Evolutionary conservation across 2,113 vertebrate species (phyloP), one percentile per base, ranked within the genome.

Genomic region (Sturnira hondurensis): DNA sequence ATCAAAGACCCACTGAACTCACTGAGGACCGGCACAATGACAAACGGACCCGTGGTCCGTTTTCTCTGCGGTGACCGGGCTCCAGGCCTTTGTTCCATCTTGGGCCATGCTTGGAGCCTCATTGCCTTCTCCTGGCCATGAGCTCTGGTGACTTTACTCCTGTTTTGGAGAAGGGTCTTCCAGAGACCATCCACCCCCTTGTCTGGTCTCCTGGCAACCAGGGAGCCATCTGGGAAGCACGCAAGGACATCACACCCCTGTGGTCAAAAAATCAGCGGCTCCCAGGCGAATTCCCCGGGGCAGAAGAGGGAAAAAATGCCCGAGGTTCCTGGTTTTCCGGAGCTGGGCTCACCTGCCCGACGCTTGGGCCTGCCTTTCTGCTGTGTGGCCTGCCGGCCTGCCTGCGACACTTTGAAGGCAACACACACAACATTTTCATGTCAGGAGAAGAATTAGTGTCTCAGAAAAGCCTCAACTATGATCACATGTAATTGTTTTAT

Each of bases 401-500:
- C 71, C 73, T 16, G 19, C 9, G 26, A 78, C 74, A 36, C 63
- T 93, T 86, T 77, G 88, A 96, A 73, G 95, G 85, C 65, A 93
- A 52, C 85, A 52, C 7, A 88, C 73, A 63, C 47, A 74, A 67
- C 86, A 76, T 96, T 94, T 91, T 68, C 94, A 94, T 71, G 96
- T 93, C 96, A 95, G 86, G 93, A 96, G 95, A 92, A 98, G 95
- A 97, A 94, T 95, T 50, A 94, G 91, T 84, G 86, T 97, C 93
- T 97, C 93, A 50, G 95, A 95, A 97, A 97, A 96, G 91, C 91
- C 95, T 96, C 74, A 83, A 94, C 93, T 83, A 85, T 45, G 91
- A 97, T 96, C 94, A 67, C 74, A 95, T 93, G 97, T 97, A 96
- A 97, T 97, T 97, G 96, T 97, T 97, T 97, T 97, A 98, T 93